Percentiles rank a stretch among this genome's conserved stretches.
phyloP scores from a whole-genome alignment of 2,888 invertebrate genomes.

The Sarcophaga caerulescens region DNA sequence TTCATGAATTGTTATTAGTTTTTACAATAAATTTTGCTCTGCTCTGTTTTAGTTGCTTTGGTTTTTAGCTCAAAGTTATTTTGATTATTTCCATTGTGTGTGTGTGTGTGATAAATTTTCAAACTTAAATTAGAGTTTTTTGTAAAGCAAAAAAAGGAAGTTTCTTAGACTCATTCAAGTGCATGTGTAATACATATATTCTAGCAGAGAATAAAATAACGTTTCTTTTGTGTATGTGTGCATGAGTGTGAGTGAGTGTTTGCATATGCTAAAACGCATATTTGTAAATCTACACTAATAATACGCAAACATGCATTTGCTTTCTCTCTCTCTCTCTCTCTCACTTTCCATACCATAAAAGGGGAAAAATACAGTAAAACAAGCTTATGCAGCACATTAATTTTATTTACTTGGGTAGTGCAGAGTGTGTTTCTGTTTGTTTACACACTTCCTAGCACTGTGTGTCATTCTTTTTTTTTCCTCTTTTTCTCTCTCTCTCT shows the following conservation, averaged over 20 bases:
- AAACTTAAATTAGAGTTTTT: constrained; percentile 43
- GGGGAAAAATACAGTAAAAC: not conserved
- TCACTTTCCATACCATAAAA: too few relatives aligned
- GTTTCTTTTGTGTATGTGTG: not conserved
- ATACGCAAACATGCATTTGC: not conserved
- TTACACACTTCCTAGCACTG: too few relatives aligned
- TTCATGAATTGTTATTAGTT: not conserved
- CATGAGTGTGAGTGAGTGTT: constrained; percentile 6
- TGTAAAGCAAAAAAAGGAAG: not conserved
- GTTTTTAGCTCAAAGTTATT: constrained; percentile 6
- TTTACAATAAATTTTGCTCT: too few relatives aligned
- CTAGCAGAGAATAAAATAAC: not conserved
- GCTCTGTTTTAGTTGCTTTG: not conserved
- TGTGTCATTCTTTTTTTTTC: not conserved
- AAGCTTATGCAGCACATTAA: not conserved
- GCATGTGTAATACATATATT: not conserved
- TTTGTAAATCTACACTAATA: constrained; percentile 39
- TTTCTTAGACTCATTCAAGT: not conserved
- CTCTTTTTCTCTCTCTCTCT: not conserved
- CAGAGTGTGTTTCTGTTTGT: not conserved
- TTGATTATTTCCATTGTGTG: constrained; percentile 12
- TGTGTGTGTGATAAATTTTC: constrained; percentile 33
- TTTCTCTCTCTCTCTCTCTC: not conserved
- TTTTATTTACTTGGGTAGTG: not conserved
- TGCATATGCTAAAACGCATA: constrained; percentile 52